Evolutionary conservation across 2,888 invertebrate genomes (phyloP), one percentile per base, ranked within the genome.

Genomic region (Hydrotaea diabolus): DNA sequence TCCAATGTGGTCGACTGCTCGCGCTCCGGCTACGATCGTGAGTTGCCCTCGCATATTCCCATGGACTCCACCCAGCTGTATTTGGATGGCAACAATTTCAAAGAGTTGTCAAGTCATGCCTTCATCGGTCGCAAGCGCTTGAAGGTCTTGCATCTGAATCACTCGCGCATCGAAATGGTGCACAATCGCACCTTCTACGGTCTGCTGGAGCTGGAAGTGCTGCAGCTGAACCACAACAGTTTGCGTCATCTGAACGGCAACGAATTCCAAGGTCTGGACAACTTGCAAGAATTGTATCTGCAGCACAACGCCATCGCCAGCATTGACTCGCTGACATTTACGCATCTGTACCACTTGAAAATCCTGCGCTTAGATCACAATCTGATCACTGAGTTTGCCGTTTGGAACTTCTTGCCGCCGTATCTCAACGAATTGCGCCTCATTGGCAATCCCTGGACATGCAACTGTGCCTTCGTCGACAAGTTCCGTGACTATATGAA

Each of bases 51-150:
- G 87, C 95, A 96, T 88, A 96, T 98, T 89, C 98, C 98, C 81
- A 98, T 98, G 97, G 98, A 98, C 93, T 97, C 98, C 87, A 98
- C 98, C 74, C 97, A 98, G 93, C 95, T 98, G 87, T 97, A 97
- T 93, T 94, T 98, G 90, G 98, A 98, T 91, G 98, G 98, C 84
- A 98, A 98, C 92, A 95, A 96, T 90, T 96, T 98, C 92, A 95
- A 96, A 86, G 96, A 96, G 92, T 94, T 98, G 88, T 95, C 96
- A 86, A 96, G 97, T 91, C 98, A 98, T 91, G 96, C 97, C 77
- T 98, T 98, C 93, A 97, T 98, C 88, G 98, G 98, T n/a, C 95
- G 97, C 87, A 98, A 98, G 93, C 97, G 97, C 91, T 93, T 98
- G 88, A 95, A 96, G 93, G 95, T 97, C 89, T 93, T 98, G 87